phyloP scores from a whole-genome alignment of 2,888 invertebrate genomes.

The Endotricha flammealis region DNA sequence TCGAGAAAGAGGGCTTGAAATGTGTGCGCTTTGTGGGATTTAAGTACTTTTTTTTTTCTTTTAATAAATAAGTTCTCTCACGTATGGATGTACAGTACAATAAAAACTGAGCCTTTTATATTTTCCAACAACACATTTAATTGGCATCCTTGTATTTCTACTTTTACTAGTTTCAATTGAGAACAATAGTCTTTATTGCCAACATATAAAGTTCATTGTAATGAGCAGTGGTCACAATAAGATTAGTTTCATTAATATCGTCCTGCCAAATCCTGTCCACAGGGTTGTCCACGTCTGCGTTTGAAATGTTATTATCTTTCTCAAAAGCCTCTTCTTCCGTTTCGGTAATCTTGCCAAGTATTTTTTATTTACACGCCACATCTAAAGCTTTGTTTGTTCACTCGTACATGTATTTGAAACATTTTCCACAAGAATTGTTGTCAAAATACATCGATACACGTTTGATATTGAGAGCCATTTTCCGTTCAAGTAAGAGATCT shows the following conservation, averaged over 20 bases:
- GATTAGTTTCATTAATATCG: slow-evolving; percentile 29
- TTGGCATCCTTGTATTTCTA: background rate
- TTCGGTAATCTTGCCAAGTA: slow-evolving; percentile 54
- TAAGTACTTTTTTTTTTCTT: too few relatives aligned
- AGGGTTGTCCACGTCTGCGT: slow-evolving; percentile 41
- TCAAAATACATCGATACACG: slow-evolving; percentile 5
- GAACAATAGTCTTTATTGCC: slow-evolving; percentile 4
- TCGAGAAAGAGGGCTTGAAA: too few relatives aligned
- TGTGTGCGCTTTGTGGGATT: too few relatives aligned
- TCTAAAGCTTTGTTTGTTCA: slow-evolving; percentile 14
- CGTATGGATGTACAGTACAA: too few relatives aligned
- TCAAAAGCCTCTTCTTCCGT: slow-evolving; percentile 66
- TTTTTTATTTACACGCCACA: slow-evolving; percentile 40
- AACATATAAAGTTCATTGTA: slow-evolving; percentile 6
- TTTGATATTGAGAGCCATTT: slow-evolving; percentile 8
- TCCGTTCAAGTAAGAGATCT: background rate
- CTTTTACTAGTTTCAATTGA: background rate
- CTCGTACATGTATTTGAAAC: slow-evolving; percentile 10
- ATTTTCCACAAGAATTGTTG: slow-evolving; percentile 9
- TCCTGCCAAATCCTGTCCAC: slow-evolving; percentile 35
- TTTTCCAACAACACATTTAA: too few relatives aligned
- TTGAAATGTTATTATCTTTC: slow-evolving; percentile 69
- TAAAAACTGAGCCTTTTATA: too few relatives aligned
- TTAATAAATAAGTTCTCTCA: too few relatives aligned
- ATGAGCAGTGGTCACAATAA: slow-evolving; percentile 8